Evolutionary conservation across 2,113 vertebrate species (phyloP).

Genomic region (Leptobrachium leishanense): DNA sequence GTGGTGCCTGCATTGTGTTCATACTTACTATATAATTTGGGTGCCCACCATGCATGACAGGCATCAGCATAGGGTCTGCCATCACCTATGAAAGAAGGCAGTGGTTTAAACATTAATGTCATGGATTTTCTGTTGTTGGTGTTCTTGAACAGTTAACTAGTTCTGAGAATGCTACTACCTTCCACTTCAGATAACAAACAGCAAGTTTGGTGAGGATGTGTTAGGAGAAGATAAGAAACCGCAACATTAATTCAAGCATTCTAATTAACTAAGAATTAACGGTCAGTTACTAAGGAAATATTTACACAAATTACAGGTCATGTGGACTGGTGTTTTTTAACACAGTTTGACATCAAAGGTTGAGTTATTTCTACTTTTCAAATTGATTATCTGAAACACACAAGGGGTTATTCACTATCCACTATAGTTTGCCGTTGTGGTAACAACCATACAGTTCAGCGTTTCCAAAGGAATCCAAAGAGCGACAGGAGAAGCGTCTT

Average conservation of each 20-base stretch:
- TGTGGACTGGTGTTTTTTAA: too few relatives aligned
- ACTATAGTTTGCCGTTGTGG: too few relatives aligned
- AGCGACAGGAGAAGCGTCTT: too few relatives aligned
- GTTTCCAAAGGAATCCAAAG: too few relatives aligned
- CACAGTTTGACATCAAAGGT: too few relatives aligned
- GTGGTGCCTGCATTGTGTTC: slow-evolving; percentile 71
- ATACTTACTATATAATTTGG: slow-evolving; percentile 84
- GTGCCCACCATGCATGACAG: slow-evolving; percentile 85
- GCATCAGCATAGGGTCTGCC: slow-evolving; percentile 94
- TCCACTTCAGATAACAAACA: neutral
- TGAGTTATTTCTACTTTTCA: too few relatives aligned
- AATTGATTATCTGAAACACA: too few relatives aligned
- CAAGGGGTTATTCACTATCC: too few relatives aligned
- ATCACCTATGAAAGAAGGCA: slow-evolving; percentile 58
- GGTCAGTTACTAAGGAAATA: too few relatives aligned
- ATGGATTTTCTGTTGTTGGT: neutral
- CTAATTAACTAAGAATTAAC: too few relatives aligned
- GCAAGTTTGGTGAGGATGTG: neutral
- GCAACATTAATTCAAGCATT: neutral
- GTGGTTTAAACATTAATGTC: neutral
- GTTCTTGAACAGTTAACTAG: neutral
- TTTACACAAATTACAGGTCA: too few relatives aligned
- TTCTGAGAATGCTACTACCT: neutral
- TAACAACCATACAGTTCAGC: too few relatives aligned
- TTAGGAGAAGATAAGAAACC: neutral